A percentile compares a stretch with the other conserved stretches of the same genome.
phyloP scores from a whole-genome alignment of 1,140 invertebrate genomes.

The Octopus bimaculoides region DNA sequence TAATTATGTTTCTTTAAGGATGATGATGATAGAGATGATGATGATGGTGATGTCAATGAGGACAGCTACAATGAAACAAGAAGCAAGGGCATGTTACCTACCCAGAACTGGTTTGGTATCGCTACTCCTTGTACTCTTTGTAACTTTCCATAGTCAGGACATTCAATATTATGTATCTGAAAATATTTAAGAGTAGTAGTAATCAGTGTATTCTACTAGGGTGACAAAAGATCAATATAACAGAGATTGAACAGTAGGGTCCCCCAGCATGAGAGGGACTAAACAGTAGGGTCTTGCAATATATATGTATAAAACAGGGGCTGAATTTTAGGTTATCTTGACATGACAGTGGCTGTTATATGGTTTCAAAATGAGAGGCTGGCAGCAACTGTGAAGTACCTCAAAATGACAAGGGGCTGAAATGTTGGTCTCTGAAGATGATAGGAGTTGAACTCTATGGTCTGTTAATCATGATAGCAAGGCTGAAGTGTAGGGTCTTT shows the following conservation, averaged over 20 bases:
- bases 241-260: background rate
- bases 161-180: slow-evolving; percentile 67
- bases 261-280: background rate
- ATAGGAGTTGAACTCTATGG: too few relatives aligned
- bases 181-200: slow-evolving; percentile 25
- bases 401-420: too few relatives aligned
- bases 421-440: too few relatives aligned
- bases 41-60: background rate
- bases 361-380: too few relatives aligned
- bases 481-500: too few relatives aligned
- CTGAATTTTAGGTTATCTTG: too few relatives aligned
- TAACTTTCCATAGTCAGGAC: slow-evolving; percentile 63
- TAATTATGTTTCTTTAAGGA: slow-evolving; percentile 4
- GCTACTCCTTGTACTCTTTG: slow-evolving; percentile 88
- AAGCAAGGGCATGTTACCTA: slow-evolving; percentile 33
- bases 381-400: too few relatives aligned
- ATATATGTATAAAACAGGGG: background rate
- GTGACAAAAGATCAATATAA: background rate
- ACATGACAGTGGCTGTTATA: too few relatives aligned
- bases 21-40: background rate
- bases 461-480: too few relatives aligned
- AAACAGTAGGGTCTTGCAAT: background rate
- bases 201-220: background rate
- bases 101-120: slow-evolving; percentile 71
- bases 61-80: background rate